These are phyloP conservation scores for Melinaea menophilus DNA, from an alignment of 2,888 invertebrate species.

Conservation along the genomic window DNA sequence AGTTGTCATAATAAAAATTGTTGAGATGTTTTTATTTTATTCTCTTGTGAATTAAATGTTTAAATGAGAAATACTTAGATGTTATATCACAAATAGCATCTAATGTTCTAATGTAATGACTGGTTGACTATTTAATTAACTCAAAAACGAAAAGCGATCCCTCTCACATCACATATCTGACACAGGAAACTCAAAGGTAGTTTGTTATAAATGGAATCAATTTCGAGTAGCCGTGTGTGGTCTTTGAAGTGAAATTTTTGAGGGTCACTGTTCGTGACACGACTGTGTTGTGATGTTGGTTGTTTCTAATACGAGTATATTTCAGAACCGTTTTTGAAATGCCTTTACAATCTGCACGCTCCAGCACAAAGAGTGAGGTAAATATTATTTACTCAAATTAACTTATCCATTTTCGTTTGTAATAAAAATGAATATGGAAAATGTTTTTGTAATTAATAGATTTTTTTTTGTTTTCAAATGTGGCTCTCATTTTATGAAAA, in stretches of 20 bases:
- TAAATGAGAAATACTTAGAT: not conserved
- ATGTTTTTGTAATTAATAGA: too few relatives aligned
- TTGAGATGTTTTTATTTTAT: not conserved
- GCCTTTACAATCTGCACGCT: not conserved
- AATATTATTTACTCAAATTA: too few relatives aligned
- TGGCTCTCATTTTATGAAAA: too few relatives aligned
- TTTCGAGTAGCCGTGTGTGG: constrained; percentile 40
- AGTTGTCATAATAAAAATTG: constrained; percentile 6
- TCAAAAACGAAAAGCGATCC: not conserved
- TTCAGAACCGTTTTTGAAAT: not conserved
- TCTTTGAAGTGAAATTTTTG: constrained; percentile 49
- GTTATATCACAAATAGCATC: not conserved
- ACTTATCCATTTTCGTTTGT: too few relatives aligned
- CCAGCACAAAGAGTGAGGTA: too few relatives aligned
- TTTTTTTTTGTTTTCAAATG: too few relatives aligned
- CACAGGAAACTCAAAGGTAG: constrained; percentile 3
- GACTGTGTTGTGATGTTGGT: constrained; percentile 21
- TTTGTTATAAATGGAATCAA: constrained; percentile 44
- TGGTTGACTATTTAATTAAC: not conserved
- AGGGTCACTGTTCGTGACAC: constrained; percentile 46
- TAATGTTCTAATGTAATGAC: too few relatives aligned
- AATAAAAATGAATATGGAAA: too few relatives aligned
- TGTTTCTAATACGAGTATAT: not conserved
- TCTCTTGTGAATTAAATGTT: not conserved
- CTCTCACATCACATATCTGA: not conserved